phyloP scores from a whole-genome alignment of 2,888 invertebrate species.

The Electrophaes corylata region DNA sequence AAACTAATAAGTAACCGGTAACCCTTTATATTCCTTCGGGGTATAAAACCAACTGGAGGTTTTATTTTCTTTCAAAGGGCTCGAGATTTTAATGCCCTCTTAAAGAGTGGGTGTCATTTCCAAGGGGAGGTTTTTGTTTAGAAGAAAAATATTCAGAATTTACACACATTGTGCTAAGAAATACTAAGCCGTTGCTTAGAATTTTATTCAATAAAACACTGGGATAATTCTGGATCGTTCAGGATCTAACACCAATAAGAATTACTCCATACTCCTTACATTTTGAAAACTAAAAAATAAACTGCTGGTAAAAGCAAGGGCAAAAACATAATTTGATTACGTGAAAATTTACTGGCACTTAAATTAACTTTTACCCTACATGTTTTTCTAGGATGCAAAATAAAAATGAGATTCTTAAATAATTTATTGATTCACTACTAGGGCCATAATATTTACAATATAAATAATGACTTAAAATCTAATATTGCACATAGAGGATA shows the following conservation, averaged over 20 bases:
- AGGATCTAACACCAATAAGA: no score
- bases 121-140: not conserved
- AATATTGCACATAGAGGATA: slow-evolving; percentile 79
- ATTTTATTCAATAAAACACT: no score
- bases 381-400: not conserved
- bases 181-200: no score
- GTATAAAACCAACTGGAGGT: not conserved
- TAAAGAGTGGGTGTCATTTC: not conserved
- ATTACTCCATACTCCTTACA: no score
- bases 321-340: no score
- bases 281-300: no score
- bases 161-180: not conserved
- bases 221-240: no score
- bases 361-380: no score
- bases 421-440: slow-evolving; percentile 64
- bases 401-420: slow-evolving; percentile 45
- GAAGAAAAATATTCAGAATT: not conserved
- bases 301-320: no score
- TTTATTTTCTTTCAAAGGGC: not conserved
- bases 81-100: not conserved
- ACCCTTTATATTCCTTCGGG: not conserved
- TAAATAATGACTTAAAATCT: slow-evolving; percentile 65
- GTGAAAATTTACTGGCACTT: no score
- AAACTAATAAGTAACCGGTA: not conserved
- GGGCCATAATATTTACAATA: slow-evolving; percentile 74